phyloP scores from a whole-genome alignment of 2,888 invertebrate species.

The Cantharis rufa region DNA sequence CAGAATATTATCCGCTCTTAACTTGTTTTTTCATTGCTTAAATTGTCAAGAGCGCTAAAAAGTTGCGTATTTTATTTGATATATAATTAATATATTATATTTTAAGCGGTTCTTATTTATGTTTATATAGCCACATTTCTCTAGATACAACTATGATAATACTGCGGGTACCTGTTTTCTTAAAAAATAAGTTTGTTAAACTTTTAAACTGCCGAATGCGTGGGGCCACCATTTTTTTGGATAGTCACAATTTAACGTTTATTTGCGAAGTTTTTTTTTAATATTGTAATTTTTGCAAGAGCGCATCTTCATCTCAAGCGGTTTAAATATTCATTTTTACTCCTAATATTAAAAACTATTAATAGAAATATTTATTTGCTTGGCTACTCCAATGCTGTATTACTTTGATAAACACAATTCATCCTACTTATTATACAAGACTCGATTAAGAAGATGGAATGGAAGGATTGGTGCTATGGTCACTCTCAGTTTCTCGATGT shows the following conservation, averaged over 20 bases:
- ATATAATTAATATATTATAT: neutral
- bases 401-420: constrained; percentile 6
- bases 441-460: constrained; percentile 24
- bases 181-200: neutral
- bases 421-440: constrained; percentile 26
- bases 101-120: neutral
- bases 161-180: neutral
- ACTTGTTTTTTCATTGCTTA: neutral
- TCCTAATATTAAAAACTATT: neutral
- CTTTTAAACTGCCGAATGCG: neutral
- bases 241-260: too few relatives aligned
- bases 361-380: neutral
- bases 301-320: neutral
- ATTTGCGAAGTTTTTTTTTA: too few relatives aligned
- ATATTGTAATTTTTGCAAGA: too few relatives aligned
- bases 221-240: neutral
- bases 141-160: neutral
- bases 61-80: neutral
- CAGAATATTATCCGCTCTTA: neutral
- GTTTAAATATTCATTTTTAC: neutral
- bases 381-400: neutral
- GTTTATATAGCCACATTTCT: neutral
- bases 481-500: constrained; percentile 28
- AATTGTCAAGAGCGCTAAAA: neutral
- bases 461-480: constrained; percentile 18